Evolutionary conservation across 1,140 invertebrate species (phyloP), one percentile per base, ranked within the genome.

Genomic region (Drosophila prosaltans): DNA sequence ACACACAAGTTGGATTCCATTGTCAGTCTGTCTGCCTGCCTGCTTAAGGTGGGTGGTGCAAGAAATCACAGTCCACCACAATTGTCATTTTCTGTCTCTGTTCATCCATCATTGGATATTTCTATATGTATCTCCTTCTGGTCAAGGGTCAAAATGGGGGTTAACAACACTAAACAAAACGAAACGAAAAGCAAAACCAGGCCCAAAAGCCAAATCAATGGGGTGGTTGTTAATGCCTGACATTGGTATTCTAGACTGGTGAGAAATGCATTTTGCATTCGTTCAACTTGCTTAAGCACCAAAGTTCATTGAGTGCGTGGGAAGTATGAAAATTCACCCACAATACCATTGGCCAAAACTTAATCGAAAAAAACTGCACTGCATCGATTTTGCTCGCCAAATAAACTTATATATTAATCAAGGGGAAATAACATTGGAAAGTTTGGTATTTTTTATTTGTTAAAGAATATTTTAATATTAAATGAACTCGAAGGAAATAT

Each of bases 251-350:
- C 63, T 74, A 86, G 76, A 86, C 81, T 51, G 76, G 80, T 86
- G 83, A 78, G 83, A 86, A 51, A 88, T 79, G 75, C 66, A 74
- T 51, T 61, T 55, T 41, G 64, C 21, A 54, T 28, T 43, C 36
- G 54, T 64, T 74, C 21, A 51, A 10, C 45, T 43, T 63, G 65
- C 26, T 74, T 77, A 61, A 83, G 74, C 74, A 81, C 66, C 67
- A 81, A 88, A 86, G 83, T 86, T 86, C 84, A 89, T 32, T 77
- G 83, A 68, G 83, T 88, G 83, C 83, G 83, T 86, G 83, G 84
- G 83, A 86, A 86, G 84, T 64, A 77, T 76, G 69, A 88, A 40
- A 40, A 60, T 21, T 65, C 51, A 58, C 43, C 63, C 65, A 57
- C 30, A 32, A 63, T 41, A 65, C 55, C 0, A 60, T 61, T 68